Percentiles rank a stretch among this genome's conserved stretches.
Evolutionary conservation across 2,113 vertebrate species (phyloP).

Genomic region (Girardinichthys multiradiatus): DNA sequence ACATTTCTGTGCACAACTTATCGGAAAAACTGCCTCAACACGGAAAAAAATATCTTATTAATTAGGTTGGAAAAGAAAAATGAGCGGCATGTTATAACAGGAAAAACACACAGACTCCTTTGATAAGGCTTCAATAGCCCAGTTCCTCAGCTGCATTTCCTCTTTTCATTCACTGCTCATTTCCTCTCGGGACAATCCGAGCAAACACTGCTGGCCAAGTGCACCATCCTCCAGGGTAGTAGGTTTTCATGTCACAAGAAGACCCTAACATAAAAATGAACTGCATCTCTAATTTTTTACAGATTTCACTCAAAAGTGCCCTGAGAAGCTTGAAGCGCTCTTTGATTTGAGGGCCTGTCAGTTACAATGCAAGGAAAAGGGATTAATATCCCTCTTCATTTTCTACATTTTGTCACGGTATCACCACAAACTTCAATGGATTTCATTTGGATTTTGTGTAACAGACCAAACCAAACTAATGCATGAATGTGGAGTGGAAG

Average conservation of each 20-base stretch:
- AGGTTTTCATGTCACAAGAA: not conserved
- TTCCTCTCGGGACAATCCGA: slow-evolving; percentile 33
- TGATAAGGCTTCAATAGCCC: slow-evolving; percentile 5
- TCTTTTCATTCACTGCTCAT: slow-evolving; percentile 4
- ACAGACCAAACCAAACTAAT: no score
- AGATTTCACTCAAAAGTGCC: not conserved
- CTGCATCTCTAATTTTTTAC: not conserved
- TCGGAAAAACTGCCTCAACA: not conserved
- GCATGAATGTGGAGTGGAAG: not conserved
- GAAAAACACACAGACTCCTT: slow-evolving; percentile 8
- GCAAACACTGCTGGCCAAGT: slow-evolving; percentile 4
- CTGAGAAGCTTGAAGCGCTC: no score
- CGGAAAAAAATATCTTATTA: not conserved
- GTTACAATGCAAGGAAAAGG: no score
- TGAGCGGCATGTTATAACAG: not conserved
- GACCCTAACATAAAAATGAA: not conserved
- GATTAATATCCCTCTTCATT: not conserved
- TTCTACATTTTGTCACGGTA: not conserved
- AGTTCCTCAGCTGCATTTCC: slow-evolving; percentile 26
- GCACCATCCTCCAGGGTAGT: not conserved
- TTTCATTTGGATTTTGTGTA: no score
- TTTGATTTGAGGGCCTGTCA: no score
- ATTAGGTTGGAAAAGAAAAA: not conserved
- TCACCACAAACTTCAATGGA: no score
- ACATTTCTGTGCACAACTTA: not conserved